These are phyloP conservation scores for Apodemus speciosus DNA, from an alignment of 2,113 vertebrate genomes.

Conservation along the genomic window DNA sequence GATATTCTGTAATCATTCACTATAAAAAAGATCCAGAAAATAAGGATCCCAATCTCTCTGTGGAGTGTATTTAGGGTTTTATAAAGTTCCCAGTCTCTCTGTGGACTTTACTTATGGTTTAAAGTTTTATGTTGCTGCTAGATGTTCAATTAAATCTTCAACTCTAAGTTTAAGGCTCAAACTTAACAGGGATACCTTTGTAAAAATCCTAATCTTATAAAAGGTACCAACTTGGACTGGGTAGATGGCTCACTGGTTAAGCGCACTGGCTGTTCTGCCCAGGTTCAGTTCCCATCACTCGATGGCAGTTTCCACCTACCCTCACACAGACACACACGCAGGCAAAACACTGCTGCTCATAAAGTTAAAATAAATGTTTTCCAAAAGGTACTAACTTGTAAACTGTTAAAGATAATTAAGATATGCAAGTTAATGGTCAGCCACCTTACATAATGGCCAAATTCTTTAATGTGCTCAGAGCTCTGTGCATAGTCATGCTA, in stretches of 20 bases:
- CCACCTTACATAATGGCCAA: not conserved
- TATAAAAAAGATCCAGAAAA: not conserved
- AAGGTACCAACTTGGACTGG: not conserved
- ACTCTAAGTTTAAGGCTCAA: not conserved
- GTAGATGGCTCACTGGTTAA: not conserved
- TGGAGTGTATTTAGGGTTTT: not conserved
- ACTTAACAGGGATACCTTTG: not conserved
- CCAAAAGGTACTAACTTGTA: not conserved
- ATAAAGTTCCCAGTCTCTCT: not conserved
- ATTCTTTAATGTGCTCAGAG: not conserved
- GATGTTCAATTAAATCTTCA: not conserved
- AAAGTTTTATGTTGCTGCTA: not conserved
- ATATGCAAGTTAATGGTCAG: not conserved
- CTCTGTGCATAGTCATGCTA: not conserved
- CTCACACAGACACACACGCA: not conserved
- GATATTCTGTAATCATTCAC: not conserved
- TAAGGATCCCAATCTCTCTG: not conserved
- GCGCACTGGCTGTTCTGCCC: not conserved
- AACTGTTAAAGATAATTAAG: not conserved
- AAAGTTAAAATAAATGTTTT: not conserved
- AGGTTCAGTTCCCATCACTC: not conserved
- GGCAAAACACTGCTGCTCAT: not conserved
- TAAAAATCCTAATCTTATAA: not conserved
- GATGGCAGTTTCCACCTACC: not conserved
- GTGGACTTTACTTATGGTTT: not conserved